phyloP scores from a whole-genome alignment of 2,888 invertebrate genomes.

The Rhamphomyia laevipes region DNA sequence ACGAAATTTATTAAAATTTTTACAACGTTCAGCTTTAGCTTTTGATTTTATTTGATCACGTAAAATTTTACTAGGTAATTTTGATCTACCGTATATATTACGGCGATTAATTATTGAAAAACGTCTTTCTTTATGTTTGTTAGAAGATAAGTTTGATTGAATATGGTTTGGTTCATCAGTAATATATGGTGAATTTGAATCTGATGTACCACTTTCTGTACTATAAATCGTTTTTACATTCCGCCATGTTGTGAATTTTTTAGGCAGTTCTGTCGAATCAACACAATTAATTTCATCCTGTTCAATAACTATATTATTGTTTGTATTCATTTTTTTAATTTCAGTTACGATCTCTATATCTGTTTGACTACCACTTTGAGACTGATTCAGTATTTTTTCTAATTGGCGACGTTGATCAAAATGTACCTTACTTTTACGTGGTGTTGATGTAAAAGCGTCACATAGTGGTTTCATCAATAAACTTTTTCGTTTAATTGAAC shows the following conservation, averaged over 20 bases:
- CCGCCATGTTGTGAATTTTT: slow-evolving; percentile 8
- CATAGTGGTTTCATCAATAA: too few species aligned
- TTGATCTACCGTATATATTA: slow-evolving; percentile 17
- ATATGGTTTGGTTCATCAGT: neutral
- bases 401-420: slow-evolving; percentile 23
- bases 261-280: neutral
- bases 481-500: too few species aligned
- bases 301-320: too few species aligned
- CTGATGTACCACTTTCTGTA: slow-evolving; percentile 12
- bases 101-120: slow-evolving; percentile 13
- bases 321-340: neutral
- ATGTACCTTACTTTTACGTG: slow-evolving; percentile 28
- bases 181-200: slow-evolving; percentile 12
- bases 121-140: neutral
- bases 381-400: slow-evolving; percentile 17
- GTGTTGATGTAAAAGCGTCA: slow-evolving; percentile 23
- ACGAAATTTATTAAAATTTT: slow-evolving; percentile 20
- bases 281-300: too few species aligned
- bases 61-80: slow-evolving; percentile 10
- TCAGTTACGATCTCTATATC: slow-evolving; percentile 1
- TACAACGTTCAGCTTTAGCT: slow-evolving; percentile 19
- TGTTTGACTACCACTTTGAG: slow-evolving; percentile 3
- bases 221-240: slow-evolving; percentile 1
- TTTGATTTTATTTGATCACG: slow-evolving; percentile 18
- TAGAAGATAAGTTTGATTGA: too few species aligned